phyloP scores from a whole-genome alignment of 1,140 invertebrate species.

The Drosophila lowei region DNA sequence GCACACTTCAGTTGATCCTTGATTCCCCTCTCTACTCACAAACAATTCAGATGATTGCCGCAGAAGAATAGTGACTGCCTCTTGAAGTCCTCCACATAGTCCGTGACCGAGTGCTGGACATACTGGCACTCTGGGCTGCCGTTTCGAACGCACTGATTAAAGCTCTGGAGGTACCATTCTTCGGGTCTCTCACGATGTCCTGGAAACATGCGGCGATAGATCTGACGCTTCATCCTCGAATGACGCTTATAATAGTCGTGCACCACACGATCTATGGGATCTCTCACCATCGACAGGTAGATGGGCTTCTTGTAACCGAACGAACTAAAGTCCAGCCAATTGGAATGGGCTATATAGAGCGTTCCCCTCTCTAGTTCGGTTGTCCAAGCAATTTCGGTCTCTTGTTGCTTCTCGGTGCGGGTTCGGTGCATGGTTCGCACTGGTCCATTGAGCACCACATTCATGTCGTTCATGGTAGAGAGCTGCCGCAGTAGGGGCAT shows the following conservation, averaged over 20 bases:
- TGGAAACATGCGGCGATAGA: constrained; percentile 92
- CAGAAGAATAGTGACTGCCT: constrained; percentile 94
- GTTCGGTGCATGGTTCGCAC: constrained; percentile 36
- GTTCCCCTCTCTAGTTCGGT: constrained; percentile 51
- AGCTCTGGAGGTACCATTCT: constrained; percentile 94
- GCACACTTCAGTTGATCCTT: background rate
- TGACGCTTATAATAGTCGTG: constrained; percentile 89
- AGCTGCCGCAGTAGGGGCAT: constrained; percentile 88
- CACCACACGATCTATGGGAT: constrained; percentile 94
- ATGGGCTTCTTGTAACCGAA: constrained; percentile 91
- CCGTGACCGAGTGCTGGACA: constrained; percentile 89
- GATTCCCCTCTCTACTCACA: constrained; percentile 85
- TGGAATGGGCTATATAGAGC: constrained; percentile 68
- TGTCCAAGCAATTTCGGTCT: constrained; percentile 83
- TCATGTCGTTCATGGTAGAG: constrained; percentile 83
- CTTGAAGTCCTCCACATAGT: constrained; percentile 90
- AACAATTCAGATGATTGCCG: constrained; percentile 92
- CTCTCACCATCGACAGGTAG: constrained; percentile 93
- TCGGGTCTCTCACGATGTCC: constrained; percentile 92
- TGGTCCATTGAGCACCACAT: constrained; percentile 63
- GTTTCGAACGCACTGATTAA: constrained; percentile 92
- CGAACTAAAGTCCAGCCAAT: constrained; percentile 85
- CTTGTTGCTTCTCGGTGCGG: constrained; percentile 88
- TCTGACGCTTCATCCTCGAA: constrained; percentile 92
- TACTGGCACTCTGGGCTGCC: constrained; percentile 93